Base-by-base conservation (phyloP, 2,113 vertebrate species). In the Rutilus rutilus region DNA sequence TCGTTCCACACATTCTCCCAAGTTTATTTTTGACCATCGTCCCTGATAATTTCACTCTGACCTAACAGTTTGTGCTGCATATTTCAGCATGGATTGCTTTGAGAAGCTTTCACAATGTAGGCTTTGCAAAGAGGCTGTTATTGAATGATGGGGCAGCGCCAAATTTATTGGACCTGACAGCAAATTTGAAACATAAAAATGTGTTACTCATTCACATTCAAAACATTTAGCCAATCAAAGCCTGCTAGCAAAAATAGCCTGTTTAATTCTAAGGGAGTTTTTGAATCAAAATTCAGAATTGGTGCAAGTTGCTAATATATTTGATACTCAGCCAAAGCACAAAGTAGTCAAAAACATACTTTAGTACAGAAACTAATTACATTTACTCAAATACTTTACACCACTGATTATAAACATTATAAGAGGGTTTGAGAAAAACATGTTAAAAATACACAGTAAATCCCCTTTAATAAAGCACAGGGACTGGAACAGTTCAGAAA, bases 71-170 rank as follows among this genome's bases (percentile, higher is more conserved):
- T 42, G 36, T 73, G 19, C 21, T 21, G 21, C 21, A 14, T 21
- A 42, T 42, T 73, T 73, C 21, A 73, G 36, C 21, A n/a, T 73
- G 69, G 36, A 73, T 27, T 73, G 69, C 39, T 42, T 71, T 71
- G 67, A 21, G 17, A 71, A 71, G 36, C 33, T 42, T 71, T 71
- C 19, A 42, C 69, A 42, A 73, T 73, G 36, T 14, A n/a, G 4
- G 36, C 21, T 45, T 73, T 45, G 8, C 36, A 39, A 73, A 33
- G 2, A 45, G 1, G 69, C 30, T 36, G 5, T 15, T 33, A 33
- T 67, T 67, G 14, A 67, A 65, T 7, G 19, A 71, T 42, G 65
- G 33, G 30, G 8, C 17, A 39, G 17, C 0, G 9, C 67, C 69
- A 73, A n/a, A 73, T 45, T n/a, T 2, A 12, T 42, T 42, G 2